Percentiles rank a stretch among this genome's conserved stretches.
Conservation (phyloP, 2,797 vertebrate genomes). For the Limnodromus scolopaceus region DNA sequence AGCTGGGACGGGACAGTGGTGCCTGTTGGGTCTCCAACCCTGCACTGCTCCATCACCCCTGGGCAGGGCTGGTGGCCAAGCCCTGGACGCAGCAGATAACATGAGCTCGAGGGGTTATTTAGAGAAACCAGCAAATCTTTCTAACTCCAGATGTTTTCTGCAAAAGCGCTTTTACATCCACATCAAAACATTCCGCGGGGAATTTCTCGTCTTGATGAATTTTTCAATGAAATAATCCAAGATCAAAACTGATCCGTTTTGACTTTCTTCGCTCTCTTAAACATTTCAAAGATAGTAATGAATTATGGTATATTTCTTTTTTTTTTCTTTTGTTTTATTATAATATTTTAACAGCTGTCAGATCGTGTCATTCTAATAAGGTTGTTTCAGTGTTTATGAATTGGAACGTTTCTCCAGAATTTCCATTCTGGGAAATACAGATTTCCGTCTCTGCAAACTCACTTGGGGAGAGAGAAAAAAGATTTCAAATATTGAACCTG, state of each 20-base stretch:
- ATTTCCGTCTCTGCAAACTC: neutral
- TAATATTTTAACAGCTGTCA: conserved; percentile 43
- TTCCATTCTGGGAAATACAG: conserved; percentile 2
- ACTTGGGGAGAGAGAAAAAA: neutral
- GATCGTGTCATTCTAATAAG: neutral
- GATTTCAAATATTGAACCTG: neutral
- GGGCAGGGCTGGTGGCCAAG: accelerated
- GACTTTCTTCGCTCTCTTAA: neutral
- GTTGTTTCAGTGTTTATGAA: conserved; percentile 41
- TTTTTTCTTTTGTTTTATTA: conserved; percentile 6
- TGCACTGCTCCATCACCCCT: accelerated
- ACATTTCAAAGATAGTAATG: neutral
- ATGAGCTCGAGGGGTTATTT: neutral
- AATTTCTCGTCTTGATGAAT: neutral
- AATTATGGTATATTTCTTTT: neutral
- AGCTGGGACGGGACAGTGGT: accelerated
- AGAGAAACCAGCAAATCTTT: neutral
- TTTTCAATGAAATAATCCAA: conserved; percentile 6
- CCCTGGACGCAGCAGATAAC: accelerated
- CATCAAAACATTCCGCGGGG: neutral
- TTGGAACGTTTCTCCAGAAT: conserved; percentile 17
- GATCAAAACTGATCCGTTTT: neutral
- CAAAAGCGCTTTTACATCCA: neutral
- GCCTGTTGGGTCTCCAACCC: accelerated
- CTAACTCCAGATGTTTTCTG: neutral